Percentiles rank a stretch among this genome's conserved stretches.
Evolutionary conservation across 2,888 invertebrate genomes (phyloP).

Genomic region (Chrysolina oricalcia): DNA sequence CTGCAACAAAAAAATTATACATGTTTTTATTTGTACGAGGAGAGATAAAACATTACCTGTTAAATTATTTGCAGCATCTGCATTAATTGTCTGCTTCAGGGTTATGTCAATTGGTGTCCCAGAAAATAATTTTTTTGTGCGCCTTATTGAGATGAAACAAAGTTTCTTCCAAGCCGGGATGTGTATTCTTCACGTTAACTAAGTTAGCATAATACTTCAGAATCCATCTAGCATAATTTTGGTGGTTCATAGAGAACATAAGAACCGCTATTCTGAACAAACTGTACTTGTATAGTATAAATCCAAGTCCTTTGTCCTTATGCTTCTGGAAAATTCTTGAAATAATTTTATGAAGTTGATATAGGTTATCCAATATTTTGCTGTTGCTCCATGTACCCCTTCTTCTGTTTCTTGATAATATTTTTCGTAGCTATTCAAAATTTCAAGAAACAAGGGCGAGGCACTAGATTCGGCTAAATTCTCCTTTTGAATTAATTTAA

Average conservation of each 20-base stretch:
- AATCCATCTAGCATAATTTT: conserved; percentile 38
- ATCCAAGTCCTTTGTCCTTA: no score
- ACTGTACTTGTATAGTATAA: no score
- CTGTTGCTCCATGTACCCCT: conserved; percentile 25
- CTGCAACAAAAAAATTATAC: no score
- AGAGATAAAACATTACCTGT: background rate
- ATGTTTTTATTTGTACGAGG: no score
- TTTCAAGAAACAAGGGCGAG: background rate
- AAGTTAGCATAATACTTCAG: conserved; percentile 34
- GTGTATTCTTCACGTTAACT: conserved; percentile 37
- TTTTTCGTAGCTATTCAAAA: background rate
- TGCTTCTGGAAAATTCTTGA: no score
- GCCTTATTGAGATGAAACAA: conserved; percentile 31
- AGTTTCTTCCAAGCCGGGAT: conserved; percentile 31
- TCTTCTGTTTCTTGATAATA: conserved; percentile 23
- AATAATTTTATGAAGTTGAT: conserved; percentile 32
- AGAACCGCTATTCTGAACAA: conserved; percentile 17
- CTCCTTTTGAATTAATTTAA: background rate
- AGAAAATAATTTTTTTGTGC: conserved; percentile 33
- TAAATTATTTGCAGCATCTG: background rate
- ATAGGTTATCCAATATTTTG: conserved; percentile 37
- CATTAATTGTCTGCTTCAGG: conserved; percentile 31
- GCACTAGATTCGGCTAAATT: background rate
- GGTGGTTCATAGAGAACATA: conserved; percentile 35
- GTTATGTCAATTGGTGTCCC: conserved; percentile 32